Evolutionary conservation across 2,888 invertebrate genomes (phyloP).

Genomic region (Gonocerus acuteangulatus): DNA sequence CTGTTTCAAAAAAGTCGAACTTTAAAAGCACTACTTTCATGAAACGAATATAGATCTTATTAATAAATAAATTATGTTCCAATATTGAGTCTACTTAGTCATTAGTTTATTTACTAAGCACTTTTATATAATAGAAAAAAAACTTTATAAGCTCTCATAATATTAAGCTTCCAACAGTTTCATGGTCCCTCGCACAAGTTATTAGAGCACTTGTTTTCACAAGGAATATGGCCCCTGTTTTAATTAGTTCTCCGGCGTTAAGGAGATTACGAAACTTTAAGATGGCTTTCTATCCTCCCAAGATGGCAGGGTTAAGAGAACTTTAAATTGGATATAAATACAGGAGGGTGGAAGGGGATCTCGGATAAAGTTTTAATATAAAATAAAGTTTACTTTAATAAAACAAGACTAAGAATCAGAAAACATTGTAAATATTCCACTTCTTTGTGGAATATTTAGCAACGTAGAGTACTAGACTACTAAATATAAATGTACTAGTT

Average conservation of each 20-base stretch:
- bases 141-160: too few species aligned
- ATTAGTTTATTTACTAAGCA: too few species aligned
- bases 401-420: slow-evolving; percentile 4
- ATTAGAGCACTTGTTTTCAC: slow-evolving; percentile 9
- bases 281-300: slow-evolving; percentile 5
- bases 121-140: too few species aligned
- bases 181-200: not conserved
- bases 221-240: slow-evolving; percentile 17
- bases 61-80: too few species aligned
- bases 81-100: too few species aligned
- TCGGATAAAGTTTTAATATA: slow-evolving; percentile 24
- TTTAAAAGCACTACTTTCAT: too few species aligned
- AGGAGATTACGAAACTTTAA: slow-evolving; percentile 23
- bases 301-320: slow-evolving; percentile 5
- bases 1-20: too few species aligned
- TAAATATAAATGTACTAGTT: too few species aligned
- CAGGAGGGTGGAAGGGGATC: not conserved
- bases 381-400: slow-evolving; percentile 22
- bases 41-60: too few species aligned
- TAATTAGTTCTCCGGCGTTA: slow-evolving; percentile 21
- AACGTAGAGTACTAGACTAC: slow-evolving; percentile 15
- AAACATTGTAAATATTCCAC: too few species aligned
- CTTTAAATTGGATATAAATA: slow-evolving; percentile 26
- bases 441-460: not conserved
- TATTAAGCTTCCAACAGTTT: too few species aligned